A percentile compares a stretch with the other conserved stretches of the same genome.
Conservation (phyloP, 92 coral and sea anemone genomes). For the Heteractis magnifica region DNA sequence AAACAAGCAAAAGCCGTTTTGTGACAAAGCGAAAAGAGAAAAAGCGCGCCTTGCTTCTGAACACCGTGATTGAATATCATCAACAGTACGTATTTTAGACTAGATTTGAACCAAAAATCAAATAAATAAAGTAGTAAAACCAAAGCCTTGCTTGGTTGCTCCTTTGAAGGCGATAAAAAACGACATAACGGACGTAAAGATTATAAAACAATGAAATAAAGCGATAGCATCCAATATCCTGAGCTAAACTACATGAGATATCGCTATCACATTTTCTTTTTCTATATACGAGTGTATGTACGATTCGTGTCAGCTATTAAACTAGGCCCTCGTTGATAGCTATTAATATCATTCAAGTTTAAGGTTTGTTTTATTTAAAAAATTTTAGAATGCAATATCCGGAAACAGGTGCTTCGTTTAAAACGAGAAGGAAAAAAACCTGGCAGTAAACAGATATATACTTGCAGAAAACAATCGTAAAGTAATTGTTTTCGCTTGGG, state of each 20-base stretch:
- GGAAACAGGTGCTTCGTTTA: not conserved
- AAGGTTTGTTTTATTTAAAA: not conserved
- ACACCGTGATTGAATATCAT: no score
- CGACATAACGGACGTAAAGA: no score
- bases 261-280: not conserved
- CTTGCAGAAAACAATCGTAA: not conserved
- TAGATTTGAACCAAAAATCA: no score
- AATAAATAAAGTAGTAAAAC: no score
- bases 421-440: not conserved
- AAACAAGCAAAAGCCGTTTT: no score
- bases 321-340: not conserved
- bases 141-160: no score
- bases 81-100: no score
- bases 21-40: no score
- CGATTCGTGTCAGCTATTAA: not conserved
- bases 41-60: no score
- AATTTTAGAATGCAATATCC: conserved; percentile 5
- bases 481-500: not conserved
- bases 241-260: not conserved
- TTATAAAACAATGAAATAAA: no score
- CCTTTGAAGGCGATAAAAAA: no score
- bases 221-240: not conserved
- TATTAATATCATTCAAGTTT: not conserved
- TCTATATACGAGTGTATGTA: not conserved
- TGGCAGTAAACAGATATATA: not conserved